A percentile compares a stretch with the other conserved stretches of the same genome.
Evolutionary conservation across 2,797 vertebrate species (phyloP).

Genomic region (Phoeniculus purpureus): DNA sequence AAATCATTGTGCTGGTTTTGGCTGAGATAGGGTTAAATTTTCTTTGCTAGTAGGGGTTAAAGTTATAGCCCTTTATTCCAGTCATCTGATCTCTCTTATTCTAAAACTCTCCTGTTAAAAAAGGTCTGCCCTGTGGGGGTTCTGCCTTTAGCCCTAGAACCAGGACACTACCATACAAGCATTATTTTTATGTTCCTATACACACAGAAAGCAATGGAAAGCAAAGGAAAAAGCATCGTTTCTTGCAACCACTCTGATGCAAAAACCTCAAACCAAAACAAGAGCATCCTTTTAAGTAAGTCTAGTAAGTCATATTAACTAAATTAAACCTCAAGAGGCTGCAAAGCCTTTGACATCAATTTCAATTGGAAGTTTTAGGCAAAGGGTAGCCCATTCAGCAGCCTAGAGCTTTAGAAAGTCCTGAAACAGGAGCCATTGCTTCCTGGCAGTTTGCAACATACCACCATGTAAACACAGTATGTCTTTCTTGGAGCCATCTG

Average conservation of each 20-base stretch:
- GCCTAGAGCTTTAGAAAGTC: neutral
- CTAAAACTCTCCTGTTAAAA: too few relatives aligned
- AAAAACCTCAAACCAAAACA: neutral
- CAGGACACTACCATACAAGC: neutral
- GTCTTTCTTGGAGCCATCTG: neutral
- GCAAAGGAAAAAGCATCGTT: neutral
- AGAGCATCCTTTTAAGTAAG: neutral
- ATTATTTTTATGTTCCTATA: neutral
- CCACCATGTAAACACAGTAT: neutral
- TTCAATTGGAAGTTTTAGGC: neutral
- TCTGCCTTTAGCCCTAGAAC: too few relatives aligned
- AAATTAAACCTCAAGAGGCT: neutral
- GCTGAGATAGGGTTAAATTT: neutral
- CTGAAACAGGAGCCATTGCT: neutral
- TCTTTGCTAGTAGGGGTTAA: neutral
- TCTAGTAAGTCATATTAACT: neutral
- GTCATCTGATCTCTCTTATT: too few relatives aligned
- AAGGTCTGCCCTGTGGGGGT: too few relatives aligned
- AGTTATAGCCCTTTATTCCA: too few relatives aligned
- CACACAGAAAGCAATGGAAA: neutral
- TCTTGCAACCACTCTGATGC: neutral
- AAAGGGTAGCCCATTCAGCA: neutral
- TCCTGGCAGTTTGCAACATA: neutral
- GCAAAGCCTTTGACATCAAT: neutral
- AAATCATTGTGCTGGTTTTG: neutral